Percentiles rank a stretch among this genome's conserved stretches.
Evolutionary conservation across 2,888 invertebrate species (phyloP).

Genomic region (Rhagium mordax): DNA sequence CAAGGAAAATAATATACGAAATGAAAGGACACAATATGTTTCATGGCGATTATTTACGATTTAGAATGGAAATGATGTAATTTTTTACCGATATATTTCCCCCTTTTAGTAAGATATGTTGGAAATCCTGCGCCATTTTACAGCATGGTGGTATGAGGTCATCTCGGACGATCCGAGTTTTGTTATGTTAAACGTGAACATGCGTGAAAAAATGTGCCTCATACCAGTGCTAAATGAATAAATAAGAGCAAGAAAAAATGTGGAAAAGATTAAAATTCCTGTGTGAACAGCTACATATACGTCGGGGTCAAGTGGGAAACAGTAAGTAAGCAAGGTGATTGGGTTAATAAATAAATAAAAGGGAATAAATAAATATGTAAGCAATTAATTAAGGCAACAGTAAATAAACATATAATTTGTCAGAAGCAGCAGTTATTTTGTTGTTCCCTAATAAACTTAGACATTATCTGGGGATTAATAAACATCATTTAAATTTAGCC

Average conservation of each 20-base stretch:
- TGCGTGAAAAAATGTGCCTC: too few relatives aligned
- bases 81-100: too few relatives aligned
- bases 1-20: too few relatives aligned
- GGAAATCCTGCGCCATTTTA: too few relatives aligned
- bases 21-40: too few relatives aligned
- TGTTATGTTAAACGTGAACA: too few relatives aligned
- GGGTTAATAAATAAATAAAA: slow-evolving; percentile 45
- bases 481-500: slow-evolving; percentile 8
- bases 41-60: too few relatives aligned
- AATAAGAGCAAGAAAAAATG: background rate
- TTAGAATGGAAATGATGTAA: too few relatives aligned
- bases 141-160: too few relatives aligned
- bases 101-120: too few relatives aligned
- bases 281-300: background rate
- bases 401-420: slow-evolving; percentile 17
- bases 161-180: too few relatives aligned
- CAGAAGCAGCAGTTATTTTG: slow-evolving; percentile 10
- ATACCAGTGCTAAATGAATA: too few relatives aligned
- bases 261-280: background rate
- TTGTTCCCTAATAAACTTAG: background rate
- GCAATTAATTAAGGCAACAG: slow-evolving; percentile 36
- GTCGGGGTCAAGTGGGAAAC: background rate
- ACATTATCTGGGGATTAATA: slow-evolving; percentile 1
- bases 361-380: slow-evolving; percentile 41
- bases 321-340: slow-evolving; percentile 44